Conservation (phyloP, 1,140 invertebrate species). For the Aphidius gifuensis region DNA sequence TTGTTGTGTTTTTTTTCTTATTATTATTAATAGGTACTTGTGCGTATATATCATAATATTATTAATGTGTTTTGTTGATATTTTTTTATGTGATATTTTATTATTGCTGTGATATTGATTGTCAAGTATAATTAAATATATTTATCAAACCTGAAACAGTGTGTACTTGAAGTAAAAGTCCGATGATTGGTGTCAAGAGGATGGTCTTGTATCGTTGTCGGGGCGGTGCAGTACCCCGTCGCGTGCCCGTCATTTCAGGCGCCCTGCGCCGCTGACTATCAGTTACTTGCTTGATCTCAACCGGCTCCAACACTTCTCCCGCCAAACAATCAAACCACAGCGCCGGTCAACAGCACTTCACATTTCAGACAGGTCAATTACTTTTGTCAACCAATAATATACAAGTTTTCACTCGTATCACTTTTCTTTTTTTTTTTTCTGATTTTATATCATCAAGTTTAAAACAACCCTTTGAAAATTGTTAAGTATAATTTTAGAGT, state of each 20-base stretch:
- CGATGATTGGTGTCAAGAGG: slow-evolving; percentile 37
- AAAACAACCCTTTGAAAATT: too few relatives aligned
- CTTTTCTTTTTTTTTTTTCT: background rate
- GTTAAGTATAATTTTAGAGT: too few relatives aligned
- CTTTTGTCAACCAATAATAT: background rate
- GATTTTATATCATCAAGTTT: too few relatives aligned
- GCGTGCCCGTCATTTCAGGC: slow-evolving; percentile 49
- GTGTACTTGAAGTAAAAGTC: slow-evolving; percentile 38
- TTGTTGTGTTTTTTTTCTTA: background rate
- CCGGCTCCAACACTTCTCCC: slow-evolving; percentile 14
- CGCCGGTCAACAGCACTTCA: slow-evolving; percentile 30
- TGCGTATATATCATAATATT: too few relatives aligned
- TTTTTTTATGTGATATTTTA: too few relatives aligned
- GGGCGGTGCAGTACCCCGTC: slow-evolving; percentile 41
- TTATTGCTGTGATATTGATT: background rate
- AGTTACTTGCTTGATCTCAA: slow-evolving; percentile 28
- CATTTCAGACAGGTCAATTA: slow-evolving; percentile 38
- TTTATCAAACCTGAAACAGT: slow-evolving; percentile 37
- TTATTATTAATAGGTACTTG: slow-evolving; percentile 39
- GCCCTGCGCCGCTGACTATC: slow-evolving; percentile 35
- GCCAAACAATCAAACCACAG: slow-evolving; percentile 15
- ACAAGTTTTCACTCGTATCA: background rate
- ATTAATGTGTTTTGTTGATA: too few relatives aligned
- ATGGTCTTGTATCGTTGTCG: slow-evolving; percentile 32
- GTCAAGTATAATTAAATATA: background rate